phyloP scores from a whole-genome alignment of 2,888 invertebrate species.

The Scaeva pyrastri region DNA sequence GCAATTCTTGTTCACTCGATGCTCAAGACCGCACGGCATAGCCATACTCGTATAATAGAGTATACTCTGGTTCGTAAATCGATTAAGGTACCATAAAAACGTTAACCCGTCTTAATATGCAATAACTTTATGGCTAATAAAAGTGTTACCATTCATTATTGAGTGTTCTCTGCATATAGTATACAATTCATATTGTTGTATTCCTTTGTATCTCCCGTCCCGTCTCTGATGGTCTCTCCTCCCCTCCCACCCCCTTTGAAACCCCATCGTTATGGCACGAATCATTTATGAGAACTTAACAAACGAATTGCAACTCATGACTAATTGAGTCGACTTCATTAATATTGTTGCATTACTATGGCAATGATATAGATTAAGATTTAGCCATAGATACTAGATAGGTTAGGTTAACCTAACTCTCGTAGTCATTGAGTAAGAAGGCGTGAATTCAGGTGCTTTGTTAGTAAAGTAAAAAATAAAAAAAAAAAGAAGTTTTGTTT shows the following conservation, averaged over 20 bases:
- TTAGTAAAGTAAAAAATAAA: neutral
- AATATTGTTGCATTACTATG: constrained; percentile 14
- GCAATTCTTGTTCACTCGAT: constrained; percentile 22
- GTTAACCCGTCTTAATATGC: constrained; percentile 54
- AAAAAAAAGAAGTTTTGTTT: constrained; percentile 11
- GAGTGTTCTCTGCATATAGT: neutral
- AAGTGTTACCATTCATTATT: constrained; percentile 50
- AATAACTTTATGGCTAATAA: constrained; percentile 29
- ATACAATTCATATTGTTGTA: neutral
- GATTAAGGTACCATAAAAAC: constrained; percentile 57
- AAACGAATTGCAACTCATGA: constrained; percentile 66
- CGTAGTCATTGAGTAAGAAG: constrained; percentile 27
- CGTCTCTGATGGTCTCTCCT: neutral
- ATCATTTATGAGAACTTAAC: constrained; percentile 42
- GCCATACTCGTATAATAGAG: neutral
- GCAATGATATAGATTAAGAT: constrained; percentile 50
- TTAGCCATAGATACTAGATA: constrained; percentile 28
- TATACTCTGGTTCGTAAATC: constrained; percentile 44
- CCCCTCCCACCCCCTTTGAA: neutral
- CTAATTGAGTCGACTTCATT: constrained; percentile 73
- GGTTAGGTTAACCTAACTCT: neutral
- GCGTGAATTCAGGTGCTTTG: constrained; percentile 70
- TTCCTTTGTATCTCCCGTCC: constrained; percentile 5
- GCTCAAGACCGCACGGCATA: no score
- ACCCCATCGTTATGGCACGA: constrained; percentile 12